Conservation (phyloP, 2,113 vertebrate genomes). For the Agapornis roseicollis region DNA sequence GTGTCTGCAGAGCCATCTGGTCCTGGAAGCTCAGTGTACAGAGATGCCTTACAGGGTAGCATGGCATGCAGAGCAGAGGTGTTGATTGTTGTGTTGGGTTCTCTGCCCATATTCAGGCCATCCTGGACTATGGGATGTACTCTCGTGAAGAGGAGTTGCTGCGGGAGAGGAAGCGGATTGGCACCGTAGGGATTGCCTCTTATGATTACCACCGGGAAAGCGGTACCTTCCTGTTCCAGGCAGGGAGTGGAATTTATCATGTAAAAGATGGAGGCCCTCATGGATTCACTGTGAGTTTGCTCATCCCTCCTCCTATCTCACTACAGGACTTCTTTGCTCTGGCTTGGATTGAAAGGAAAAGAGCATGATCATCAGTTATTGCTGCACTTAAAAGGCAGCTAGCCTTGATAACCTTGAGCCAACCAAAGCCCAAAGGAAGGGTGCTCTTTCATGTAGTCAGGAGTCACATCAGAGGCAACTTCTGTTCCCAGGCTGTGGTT, state of each 20-base stretch:
- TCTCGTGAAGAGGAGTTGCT: constrained; percentile 82
- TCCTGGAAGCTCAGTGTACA: not conserved
- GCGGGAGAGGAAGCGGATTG: constrained; percentile 82
- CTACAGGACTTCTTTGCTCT: not conserved
- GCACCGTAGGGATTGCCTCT: constrained; percentile 80
- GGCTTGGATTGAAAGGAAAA: not conserved
- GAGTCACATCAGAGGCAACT: not conserved
- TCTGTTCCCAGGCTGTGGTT: not conserved
- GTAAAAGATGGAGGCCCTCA: constrained; percentile 80
- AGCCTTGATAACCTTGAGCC: not conserved
- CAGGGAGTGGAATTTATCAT: constrained; percentile 77
- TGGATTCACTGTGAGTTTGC: constrained; percentile 80
- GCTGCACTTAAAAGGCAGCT: not conserved
- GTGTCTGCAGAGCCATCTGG: constrained; percentile 47
- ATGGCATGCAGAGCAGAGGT: not conserved
- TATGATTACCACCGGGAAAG: constrained; percentile 81
- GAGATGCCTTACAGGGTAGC: not conserved
- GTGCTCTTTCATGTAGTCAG: not conserved
- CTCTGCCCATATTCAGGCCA: constrained; percentile 58
- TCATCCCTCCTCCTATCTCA: not conserved
- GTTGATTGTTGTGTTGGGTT: not conserved
- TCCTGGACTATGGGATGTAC: constrained; percentile 85
- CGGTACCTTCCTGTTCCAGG: constrained; percentile 82
- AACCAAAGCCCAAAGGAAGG: not conserved
- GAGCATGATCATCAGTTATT: not conserved